Evolutionary conservation across 2,113 vertebrate genomes (phyloP), one percentile per base, ranked within the genome.

Genomic region (Eleginops maclovinus): DNA sequence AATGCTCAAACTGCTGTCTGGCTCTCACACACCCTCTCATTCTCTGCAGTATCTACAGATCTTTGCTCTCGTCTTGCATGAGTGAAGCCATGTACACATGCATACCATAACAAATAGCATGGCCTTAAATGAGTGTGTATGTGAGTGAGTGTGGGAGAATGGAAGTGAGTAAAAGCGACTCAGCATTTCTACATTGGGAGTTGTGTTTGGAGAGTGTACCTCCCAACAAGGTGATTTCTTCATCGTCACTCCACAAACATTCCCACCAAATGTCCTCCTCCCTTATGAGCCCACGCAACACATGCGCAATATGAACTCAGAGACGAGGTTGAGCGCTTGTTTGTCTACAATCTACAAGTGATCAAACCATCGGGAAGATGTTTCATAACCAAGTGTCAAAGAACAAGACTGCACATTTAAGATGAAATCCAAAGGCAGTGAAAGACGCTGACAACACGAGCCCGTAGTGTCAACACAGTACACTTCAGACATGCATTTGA

Each of bases 131-230:
- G 31, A 36, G 31, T 5, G 31, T 51, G 63, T 59, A 24, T 4
- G 3, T 44, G 31, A 56, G 17, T 26, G n/a, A 11, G 22, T 24
- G 3, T 15, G 21, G 6, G 6, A 16, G 16, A 11, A 11, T 41
- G 6, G 9, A 4, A 36, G 43, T 15, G 43, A 22, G 51, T 5
- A 14, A 65, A 7, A 31, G 47, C 74, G 64, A 64, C 59, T 88
- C 79, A 89, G 68, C 46, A 13, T 76, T 85, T 86, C 51, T 80
- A 9, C 49, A 26, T 4, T 26, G 40, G 75, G 82, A 86, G 72
- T 85, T 31, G 53, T 85, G 58, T 83, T 83, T 81, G 17, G 43
- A 67, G 62, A 36, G 21, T 26, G 53, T 50, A 50, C 58, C 77
- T 82, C 75, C 69, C 81, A 14, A 2, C 10, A 43, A 68, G 66